These are phyloP conservation scores for Pachyrhynchus sulphureomaculatus DNA, from an alignment of 1,140 invertebrate genomes.

Conservation along the genomic window DNA sequence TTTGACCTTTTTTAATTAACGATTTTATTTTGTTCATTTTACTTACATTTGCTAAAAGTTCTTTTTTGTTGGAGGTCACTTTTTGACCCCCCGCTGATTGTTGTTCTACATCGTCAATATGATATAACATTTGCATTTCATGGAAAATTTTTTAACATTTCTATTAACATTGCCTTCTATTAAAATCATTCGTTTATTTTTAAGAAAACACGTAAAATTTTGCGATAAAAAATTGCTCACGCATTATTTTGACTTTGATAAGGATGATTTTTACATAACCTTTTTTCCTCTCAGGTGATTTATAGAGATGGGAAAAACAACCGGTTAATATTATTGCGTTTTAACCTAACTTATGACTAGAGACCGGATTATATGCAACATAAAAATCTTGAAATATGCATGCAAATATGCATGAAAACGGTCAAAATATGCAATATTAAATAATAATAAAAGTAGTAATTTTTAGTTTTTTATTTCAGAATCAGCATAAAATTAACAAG, in stretches of 20 bases:
- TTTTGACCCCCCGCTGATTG: conserved; percentile 10
- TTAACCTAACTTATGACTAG: no score
- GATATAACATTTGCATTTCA: conserved; percentile 8
- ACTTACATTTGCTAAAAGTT: conserved; percentile 32
- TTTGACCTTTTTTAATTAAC: conserved; percentile 19
- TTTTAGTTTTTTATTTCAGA: no score
- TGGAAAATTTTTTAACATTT: neutral
- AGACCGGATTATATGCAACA: no score
- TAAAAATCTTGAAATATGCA: no score
- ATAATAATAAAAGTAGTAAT: no score
- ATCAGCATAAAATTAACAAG: no score
- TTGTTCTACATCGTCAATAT: conserved; percentile 20
- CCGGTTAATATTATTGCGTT: no score
- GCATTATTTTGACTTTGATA: neutral
- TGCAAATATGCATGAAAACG: no score
- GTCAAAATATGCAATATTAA: no score
- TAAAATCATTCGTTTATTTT: no score
- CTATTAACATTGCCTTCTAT: neutral
- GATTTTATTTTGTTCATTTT: conserved; percentile 3
- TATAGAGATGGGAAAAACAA: no score
- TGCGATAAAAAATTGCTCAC: no score
- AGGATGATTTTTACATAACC: neutral
- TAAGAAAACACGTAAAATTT: neutral
- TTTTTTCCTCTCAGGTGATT: neutral
- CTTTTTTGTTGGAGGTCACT: conserved; percentile 16